phyloP scores from a whole-genome alignment of 2,113 vertebrate genomes.

The Siniperca knerii region DNA sequence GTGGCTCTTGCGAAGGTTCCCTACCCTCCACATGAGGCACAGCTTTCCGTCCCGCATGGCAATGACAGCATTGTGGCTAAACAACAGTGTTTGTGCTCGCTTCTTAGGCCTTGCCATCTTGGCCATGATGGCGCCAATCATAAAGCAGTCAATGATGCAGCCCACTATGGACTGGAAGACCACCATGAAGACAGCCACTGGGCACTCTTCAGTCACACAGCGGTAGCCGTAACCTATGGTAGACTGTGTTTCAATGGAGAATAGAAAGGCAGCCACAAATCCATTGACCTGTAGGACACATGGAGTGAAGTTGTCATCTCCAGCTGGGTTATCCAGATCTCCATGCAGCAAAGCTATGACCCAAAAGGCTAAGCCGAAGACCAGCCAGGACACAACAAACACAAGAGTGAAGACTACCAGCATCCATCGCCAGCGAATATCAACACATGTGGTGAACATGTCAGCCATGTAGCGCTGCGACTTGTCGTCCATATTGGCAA shows the following conservation, averaged over 20 bases:
- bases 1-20: constrained; percentile 97
- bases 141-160: constrained; percentile 98
- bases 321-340: constrained; percentile 91
- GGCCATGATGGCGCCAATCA: constrained; percentile 99
- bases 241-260: constrained; percentile 98
- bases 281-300: constrained; percentile 97
- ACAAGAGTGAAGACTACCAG: constrained; percentile 94
- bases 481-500: constrained; percentile 97
- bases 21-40: constrained; percentile 97
- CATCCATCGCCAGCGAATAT: constrained; percentile 98
- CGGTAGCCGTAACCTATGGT: constrained; percentile 98
- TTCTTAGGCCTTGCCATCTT: constrained; percentile 99
- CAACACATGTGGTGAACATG: constrained; percentile 98
- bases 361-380: constrained; percentile 96
- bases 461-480: constrained; percentile 96
- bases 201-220: constrained; percentile 97
- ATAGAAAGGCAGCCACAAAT: constrained; percentile 96
- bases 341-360: constrained; percentile 95
- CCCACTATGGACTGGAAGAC: constrained; percentile 98
- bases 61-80: constrained; percentile 95
- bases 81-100: constrained; percentile 94
- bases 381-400: constrained; percentile 95
- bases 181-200: constrained; percentile 95
- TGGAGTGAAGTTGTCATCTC: constrained; percentile 92
- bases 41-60: constrained; percentile 96